Evolutionary conservation across 1,140 invertebrate genomes (phyloP), one percentile per base, ranked within the genome.

Genomic region (Nasonia giraulti): DNA sequence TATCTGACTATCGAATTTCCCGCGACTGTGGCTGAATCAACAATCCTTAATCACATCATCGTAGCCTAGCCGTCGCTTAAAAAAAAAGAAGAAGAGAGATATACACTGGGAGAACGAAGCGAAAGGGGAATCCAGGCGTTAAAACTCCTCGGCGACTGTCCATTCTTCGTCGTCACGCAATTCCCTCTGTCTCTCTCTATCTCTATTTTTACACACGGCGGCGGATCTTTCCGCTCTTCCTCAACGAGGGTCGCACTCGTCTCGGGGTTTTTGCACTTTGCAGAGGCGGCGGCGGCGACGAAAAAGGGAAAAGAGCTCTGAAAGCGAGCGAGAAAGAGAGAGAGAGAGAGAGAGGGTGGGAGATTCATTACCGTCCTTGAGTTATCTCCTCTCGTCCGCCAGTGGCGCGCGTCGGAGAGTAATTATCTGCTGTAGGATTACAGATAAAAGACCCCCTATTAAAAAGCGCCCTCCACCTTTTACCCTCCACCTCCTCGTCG

Each of bases 361-460:
- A 88, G 90, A 91, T 91, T 92, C 90, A 91, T 92, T 92, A 91
- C 88, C 88, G 85, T 88, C 89, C 88, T 89, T 87, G 89, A 90
- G 89, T 91, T 91, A 91, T 91, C 90, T 89, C 80, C 84, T 87
- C 87, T 82, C 82, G 79, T 85, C 66, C 76, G 80, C 73, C 88
- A 85, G 89, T 85, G 87, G 86, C 87, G 84, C 86, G 87, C 87
- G 88, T 87, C 79, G 87, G 89, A 89, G 89, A 90, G 91, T 92
- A 91, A 92, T 91, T 91, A 91, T 91, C 89, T 88, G 85, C 89
- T 87, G 88, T 90, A 89, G 89, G 88, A 88, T 89, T 87, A 86
- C 88, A 88, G 91, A 92, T 91, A 91, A 91, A 91, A 90, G 89
- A 89, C 87, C 88, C 87, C 86, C 87, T 87, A 89, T 89, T 91